Base-by-base conservation (phyloP, 2,888 invertebrate species). In the Galerucella nymphaeae region DNA sequence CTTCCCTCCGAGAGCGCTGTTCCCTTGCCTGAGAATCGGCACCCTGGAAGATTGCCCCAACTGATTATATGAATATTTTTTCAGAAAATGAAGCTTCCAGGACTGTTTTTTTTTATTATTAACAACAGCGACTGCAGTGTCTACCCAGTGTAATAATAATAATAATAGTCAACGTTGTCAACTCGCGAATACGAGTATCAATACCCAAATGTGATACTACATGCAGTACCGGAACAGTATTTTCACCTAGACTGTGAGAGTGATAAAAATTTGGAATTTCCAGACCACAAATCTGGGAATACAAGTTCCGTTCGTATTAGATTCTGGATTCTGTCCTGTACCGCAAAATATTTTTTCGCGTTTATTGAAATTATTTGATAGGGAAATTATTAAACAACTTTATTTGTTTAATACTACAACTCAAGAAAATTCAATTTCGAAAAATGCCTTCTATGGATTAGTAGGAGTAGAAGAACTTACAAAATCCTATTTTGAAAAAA, bases 311-410 rank as follows among this genome's bases (percentile, higher is more conserved):
- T 90, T 80, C 86, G 85, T 75, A 88, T 90, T 79, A 88, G 87
- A 79, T 88, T 87, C 79, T 90, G 91, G 87, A 79, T 88, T 87
- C 79, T 90, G 91, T 77, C 90, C 90, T 0, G 77, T 90, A 74
- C 90, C 90, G 2, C 8, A 38, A 6, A 78, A 82, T 2, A 85
- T 86, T 0, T 88, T 90, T 70, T 87, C 85, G 78, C 86, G 89
- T 70, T 86, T 90, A 14, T 82, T 90, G 70, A 83, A 84, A 13
- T 86, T 83, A 58, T 85, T 90, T 68, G 88, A 89, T 73, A 87
- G 71, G 4, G 14, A 38, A 10, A 65, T 38, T 16, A 30, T 75
- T 14, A 41, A 30, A 18, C 20, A 50, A 6, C 41, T 75, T 11
- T 30, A 42, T 16, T 48, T 75, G 14, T 70, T 70, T 5, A 62